These are phyloP conservation scores for Philhelius pedissequus DNA, from an alignment of 2,888 invertebrate genomes.

Conservation along the genomic window DNA sequence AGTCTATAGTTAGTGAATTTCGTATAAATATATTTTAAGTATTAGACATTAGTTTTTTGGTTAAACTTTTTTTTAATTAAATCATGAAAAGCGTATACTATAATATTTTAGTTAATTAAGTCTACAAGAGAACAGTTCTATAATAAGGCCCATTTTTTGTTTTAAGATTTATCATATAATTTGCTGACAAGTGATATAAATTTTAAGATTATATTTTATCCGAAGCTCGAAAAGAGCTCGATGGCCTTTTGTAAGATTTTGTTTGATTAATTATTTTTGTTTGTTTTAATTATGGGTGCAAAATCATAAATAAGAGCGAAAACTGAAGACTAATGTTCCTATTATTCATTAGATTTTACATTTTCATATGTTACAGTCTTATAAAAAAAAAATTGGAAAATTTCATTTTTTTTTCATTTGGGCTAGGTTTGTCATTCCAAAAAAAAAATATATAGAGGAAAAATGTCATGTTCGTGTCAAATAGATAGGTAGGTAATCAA, in stretches of 20 bases:
- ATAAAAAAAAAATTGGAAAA: not conserved
- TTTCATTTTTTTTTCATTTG: constrained; percentile 12
- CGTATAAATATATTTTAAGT: constrained; percentile 77
- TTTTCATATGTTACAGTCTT: not conserved
- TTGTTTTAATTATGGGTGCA: constrained; percentile 30
- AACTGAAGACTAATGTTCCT: constrained; percentile 61
- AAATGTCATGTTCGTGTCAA: not conserved
- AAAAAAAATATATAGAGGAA: constrained; percentile 4
- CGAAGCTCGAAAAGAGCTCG: constrained; percentile 43
- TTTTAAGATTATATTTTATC: constrained; percentile 48
- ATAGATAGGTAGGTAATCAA: not conserved
- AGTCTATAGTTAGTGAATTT: constrained; percentile 77
- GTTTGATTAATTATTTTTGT: constrained; percentile 2
- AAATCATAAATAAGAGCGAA: not conserved
- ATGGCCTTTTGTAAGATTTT: constrained; percentile 62
- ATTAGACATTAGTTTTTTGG: not conserved
- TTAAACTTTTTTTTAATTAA: not conserved
- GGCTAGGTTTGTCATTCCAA: constrained; percentile 38
- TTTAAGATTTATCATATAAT: constrained; percentile 37
- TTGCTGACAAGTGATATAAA: constrained; percentile 67
- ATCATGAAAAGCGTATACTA: not conserved
- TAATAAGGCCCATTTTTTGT: constrained; percentile 10
- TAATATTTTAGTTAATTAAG: constrained; percentile 1
- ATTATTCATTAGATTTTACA: constrained; percentile 43
- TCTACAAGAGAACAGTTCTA: constrained; percentile 3